Base-by-base conservation (phyloP, 1,140 invertebrate genomes). In the Apis dorsata region DNA sequence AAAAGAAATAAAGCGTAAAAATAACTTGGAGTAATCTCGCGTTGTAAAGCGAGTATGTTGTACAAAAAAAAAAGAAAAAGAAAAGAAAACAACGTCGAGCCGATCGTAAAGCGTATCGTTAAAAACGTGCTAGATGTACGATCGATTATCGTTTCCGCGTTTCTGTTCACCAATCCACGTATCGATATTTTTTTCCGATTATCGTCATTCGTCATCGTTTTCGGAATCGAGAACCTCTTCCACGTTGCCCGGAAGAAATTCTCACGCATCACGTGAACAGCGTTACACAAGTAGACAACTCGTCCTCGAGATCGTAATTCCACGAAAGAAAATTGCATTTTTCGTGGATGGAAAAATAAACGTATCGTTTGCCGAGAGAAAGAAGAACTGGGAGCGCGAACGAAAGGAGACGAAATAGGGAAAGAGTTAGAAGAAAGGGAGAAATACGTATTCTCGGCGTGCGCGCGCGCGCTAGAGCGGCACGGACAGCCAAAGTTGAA, bases 1-100 rank as follows among this genome's bases (percentile, higher is more conserved):
- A 88, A 92, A 91, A 83, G 78, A 76, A 24, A 84, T 83, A 87
- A 83, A 90, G 91, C 91, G 91, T 88, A 91, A 92, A 92, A 90
- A 91, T 89, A 91, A 24, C 77, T 63, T 81, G 71, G 75, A 72
- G 86, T 89, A 87, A 91, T 89, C 87, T 90, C 85, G 88, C 82
- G 91, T 92, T 91, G 90, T 91, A 86, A 91, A 84, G 66, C 79
- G 83, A 90, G 70, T 72, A 74, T 85, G 85, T 85, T 86, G 90
- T 92, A 92, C 5, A 44, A 7, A 44, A 44, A 0, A 44, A 44
- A 34, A 0, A 34, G 2, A 34, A 34, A 34, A 34, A 34, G 2
- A 34, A 34, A 34, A 2, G 91, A 92, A 91, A 90, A 81, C 86
- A 78, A 77, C 86, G 90, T 86, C 87, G 88, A 88, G 85, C 77